Evolutionary conservation across 2,888 invertebrate species (phyloP).

Genomic region (Hirtodrosophila trivittata): DNA sequence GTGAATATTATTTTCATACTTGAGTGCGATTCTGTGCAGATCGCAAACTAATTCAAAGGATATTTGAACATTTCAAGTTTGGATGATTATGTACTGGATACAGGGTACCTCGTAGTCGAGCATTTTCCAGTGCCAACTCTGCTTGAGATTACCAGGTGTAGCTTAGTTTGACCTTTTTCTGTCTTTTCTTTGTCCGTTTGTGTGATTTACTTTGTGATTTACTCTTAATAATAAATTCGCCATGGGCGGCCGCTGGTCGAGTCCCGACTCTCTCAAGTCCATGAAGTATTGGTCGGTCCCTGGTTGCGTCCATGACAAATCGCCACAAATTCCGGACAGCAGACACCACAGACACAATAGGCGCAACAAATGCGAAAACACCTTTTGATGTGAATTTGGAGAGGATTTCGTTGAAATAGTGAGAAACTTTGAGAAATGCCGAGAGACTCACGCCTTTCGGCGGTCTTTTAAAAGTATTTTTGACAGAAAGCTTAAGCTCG

Average conservation of each 20-base stretch:
- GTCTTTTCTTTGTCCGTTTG: slow-evolving; percentile 25
- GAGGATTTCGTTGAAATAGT: too few relatives aligned
- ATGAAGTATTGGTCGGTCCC: slow-evolving; percentile 19
- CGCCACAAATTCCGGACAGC: slow-evolving; percentile 51
- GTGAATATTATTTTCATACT: too few relatives aligned
- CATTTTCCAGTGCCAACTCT: too few relatives aligned
- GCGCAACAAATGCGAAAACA: slow-evolving; percentile 57
- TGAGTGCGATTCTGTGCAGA: too few relatives aligned
- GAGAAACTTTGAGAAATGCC: too few relatives aligned
- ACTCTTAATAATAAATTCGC: slow-evolving; percentile 68
- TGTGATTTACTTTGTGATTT: slow-evolving; percentile 54
- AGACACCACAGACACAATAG: slow-evolving; percentile 38
- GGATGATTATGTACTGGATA: too few relatives aligned
- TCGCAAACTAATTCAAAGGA: too few relatives aligned
- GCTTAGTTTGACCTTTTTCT: slow-evolving; percentile 5
- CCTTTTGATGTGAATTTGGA: slow-evolving; percentile 56
- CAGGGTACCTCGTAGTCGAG: too few relatives aligned
- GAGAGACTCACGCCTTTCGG: too few relatives aligned
- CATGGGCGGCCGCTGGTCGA: slow-evolving; percentile 55
- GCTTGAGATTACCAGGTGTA: slow-evolving; percentile 39
- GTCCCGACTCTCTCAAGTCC: slow-evolving; percentile 18
- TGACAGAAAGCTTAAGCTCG: too few relatives aligned
- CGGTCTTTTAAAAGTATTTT: too few relatives aligned
- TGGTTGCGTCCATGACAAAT: slow-evolving; percentile 55
- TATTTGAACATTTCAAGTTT: too few relatives aligned